Conservation (phyloP, 2,113 vertebrate genomes). For the Archilochus colubris region DNA sequence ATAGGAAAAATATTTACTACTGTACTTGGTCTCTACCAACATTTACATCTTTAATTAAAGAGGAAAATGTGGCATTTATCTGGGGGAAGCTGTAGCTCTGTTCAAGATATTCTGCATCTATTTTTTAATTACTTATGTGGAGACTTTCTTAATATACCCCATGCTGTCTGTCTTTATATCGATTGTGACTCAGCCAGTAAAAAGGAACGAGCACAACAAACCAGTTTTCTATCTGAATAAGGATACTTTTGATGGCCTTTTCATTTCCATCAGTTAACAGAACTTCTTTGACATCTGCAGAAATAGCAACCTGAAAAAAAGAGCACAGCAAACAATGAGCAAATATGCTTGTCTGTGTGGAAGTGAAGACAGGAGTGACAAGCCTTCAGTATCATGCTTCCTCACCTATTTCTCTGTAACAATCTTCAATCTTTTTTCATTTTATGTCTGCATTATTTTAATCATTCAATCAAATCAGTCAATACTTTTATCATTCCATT, state of each 20-base stretch:
- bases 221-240: slow-evolving; percentile 83
- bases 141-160: slow-evolving; percentile 68
- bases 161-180: slow-evolving; percentile 79
- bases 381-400: slow-evolving; percentile 89
- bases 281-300: slow-evolving; percentile 99
- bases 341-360: slow-evolving; percentile 83
- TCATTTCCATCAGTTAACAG: slow-evolving; percentile 99
- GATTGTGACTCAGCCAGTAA: slow-evolving; percentile 75
- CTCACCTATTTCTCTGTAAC: slow-evolving; percentile 89
- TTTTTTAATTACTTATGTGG: slow-evolving; percentile 75
- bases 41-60: neutral
- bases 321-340: slow-evolving; percentile 83
- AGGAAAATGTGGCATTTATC: slow-evolving; percentile 48
- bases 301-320: slow-evolving; percentile 94
- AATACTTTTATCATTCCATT: slow-evolving; percentile 99
- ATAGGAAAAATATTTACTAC: slow-evolving; percentile 30
- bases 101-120: slow-evolving; percentile 43
- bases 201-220: slow-evolving; percentile 75
- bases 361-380: slow-evolving; percentile 86
- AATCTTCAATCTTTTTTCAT: slow-evolving; percentile 94
- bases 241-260: slow-evolving; percentile 99
- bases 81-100: neutral
- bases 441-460: slow-evolving; percentile 99
- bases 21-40: neutral
- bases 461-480: slow-evolving; percentile 99